phyloP scores from a whole-genome alignment of 2,113 vertebrate genomes.

The Rhabdomys dilectus region DNA sequence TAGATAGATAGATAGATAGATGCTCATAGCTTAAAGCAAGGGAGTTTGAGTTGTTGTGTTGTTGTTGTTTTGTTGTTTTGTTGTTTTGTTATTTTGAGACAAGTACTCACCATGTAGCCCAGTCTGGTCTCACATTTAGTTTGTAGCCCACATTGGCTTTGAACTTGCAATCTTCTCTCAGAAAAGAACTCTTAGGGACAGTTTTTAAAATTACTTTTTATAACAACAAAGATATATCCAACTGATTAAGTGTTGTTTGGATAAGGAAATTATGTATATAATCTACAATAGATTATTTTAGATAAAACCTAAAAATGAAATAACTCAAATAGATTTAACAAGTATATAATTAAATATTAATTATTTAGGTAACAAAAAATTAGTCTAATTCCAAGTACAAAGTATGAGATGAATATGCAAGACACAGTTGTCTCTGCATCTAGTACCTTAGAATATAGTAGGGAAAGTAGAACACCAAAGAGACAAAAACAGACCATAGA shows the following conservation, averaged over 20 bases:
- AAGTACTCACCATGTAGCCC: neutral
- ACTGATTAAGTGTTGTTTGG: neutral
- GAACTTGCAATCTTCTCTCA: neutral
- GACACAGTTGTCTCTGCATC: neutral
- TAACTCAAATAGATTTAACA: neutral
- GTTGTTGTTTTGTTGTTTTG: too few species aligned
- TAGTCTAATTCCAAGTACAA: slow-evolving; percentile 13
- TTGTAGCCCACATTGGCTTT: neutral
- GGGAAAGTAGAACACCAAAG: neutral
- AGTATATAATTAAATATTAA: neutral
- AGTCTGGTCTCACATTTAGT: neutral
- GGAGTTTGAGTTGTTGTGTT: too few species aligned
- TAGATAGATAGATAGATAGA: neutral
- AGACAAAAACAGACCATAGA: neutral
- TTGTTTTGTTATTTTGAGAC: neutral
- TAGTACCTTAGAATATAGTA: neutral
- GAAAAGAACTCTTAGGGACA: neutral
- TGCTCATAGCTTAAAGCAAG: neutral
- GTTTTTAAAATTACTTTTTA: neutral
- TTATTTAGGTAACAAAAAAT: neutral
- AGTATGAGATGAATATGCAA: neutral
- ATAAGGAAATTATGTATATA: slow-evolving; percentile 23
- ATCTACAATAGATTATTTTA: neutral
- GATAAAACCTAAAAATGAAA: neutral
- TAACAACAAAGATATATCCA: neutral